Evolutionary conservation across 1,140 invertebrate species (phyloP), one percentile per base, ranked within the genome.

Genomic region (Oryctes rhinoceros): DNA sequence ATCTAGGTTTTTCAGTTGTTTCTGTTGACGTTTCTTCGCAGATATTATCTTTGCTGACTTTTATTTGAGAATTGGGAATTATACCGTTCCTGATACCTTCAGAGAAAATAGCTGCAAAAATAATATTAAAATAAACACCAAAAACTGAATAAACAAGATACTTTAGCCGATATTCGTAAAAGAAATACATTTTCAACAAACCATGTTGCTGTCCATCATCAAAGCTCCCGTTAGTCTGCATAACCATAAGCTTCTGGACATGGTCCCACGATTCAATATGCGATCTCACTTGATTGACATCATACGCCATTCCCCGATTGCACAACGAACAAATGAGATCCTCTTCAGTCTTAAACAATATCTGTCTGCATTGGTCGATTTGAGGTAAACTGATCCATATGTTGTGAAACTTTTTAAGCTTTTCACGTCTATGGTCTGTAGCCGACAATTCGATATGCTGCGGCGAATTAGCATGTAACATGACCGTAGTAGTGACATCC

Each of bases 301-400:
- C 65, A 18, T 67, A 67, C 65, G 49, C 7, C 49, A 53, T 53
- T 18, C 13, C 13, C 13, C n/a, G 11, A 53, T 53, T 18, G 13
- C 49, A 53, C 13, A 53, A 53, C 9, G n/a, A 15, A 18, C 49
- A 53, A 53, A 53, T 13, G 49, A 53, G 49, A 53, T 53, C 49
- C 13, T 53, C 49, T 53, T 53, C 49, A 15, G 13, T 35, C 18
- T 20, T 67, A 18, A 67, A 67, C 18, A 24, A 18, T 4, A 35
- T 6, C 18, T 67, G 65, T 18, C 65, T 67, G 18, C 65, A 67
- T 35, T 67, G 65, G 24, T 67, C 65, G 65, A 4, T 67, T 24
- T 67, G 65, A 35, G 65, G 65, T 24, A 67, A 67, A 67, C 30
- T 0, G n/a, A 30, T 35, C 65, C 65, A 67, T 13, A 67, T 4